A percentile compares a stretch with the other conserved stretches of the same genome.
Conservation (phyloP, 2,888 invertebrate genomes). For the Anorthoa munda region DNA sequence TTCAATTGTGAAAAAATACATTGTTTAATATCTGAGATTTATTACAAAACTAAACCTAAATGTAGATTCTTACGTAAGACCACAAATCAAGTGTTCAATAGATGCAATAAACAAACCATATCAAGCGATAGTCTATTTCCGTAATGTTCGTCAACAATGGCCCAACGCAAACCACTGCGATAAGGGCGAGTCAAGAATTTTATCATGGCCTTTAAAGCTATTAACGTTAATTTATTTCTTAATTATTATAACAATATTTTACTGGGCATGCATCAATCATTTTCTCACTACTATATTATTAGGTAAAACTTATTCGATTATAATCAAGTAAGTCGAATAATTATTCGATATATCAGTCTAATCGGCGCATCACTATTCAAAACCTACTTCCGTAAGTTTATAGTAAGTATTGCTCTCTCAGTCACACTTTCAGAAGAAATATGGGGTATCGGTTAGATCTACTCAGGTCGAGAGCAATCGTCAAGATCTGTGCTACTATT, state of each 20-base stretch:
- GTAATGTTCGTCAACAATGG: constrained; percentile 56
- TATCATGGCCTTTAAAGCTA: constrained; percentile 54
- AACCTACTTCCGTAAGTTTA: constrained; percentile 55
- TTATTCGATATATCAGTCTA: neutral
- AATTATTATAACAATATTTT: constrained; percentile 40
- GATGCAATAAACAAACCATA: constrained; percentile 53
- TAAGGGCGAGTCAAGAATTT: constrained; percentile 61
- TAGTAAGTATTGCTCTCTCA: constrained; percentile 48
- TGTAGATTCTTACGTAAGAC: constrained; percentile 28
- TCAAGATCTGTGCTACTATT: constrained; percentile 81
- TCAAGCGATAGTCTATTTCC: constrained; percentile 57
- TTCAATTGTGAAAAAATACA: neutral
- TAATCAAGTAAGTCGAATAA: too few species aligned
- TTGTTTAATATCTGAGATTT: neutral
- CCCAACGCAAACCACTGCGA: constrained; percentile 50
- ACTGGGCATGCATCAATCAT: constrained; percentile 40
- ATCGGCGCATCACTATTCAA: constrained; percentile 39
- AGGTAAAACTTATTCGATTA: constrained; percentile 10
- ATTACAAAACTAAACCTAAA: constrained; percentile 4
- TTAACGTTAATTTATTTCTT: constrained; percentile 53
- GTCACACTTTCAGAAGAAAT: constrained; percentile 48
- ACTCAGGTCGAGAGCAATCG: constrained; percentile 79
- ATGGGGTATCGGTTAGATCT: constrained; percentile 65
- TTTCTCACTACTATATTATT: constrained; percentile 11
- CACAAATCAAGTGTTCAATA: constrained; percentile 57